Conservation (phyloP, 2,113 vertebrate species). For the Callipepla californica region DNA sequence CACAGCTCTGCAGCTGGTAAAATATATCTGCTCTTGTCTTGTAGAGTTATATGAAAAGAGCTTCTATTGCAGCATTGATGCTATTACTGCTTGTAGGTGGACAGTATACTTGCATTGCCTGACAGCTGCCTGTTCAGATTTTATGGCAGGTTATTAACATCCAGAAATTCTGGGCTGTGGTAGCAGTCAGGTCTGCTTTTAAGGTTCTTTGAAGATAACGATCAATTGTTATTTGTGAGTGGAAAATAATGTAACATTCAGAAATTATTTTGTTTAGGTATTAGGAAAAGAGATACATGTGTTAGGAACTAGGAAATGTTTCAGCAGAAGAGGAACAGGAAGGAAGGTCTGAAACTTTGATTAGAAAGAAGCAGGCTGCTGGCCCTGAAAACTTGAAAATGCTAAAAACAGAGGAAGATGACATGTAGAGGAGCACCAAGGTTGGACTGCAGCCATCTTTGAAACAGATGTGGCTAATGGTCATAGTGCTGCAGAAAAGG, state of each 20-base stretch:
- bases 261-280: background rate
- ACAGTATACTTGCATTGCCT: background rate
- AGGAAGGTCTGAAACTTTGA: background rate
- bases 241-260: background rate
- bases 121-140: conserved; percentile 26
- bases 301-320: background rate
- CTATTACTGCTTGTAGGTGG: background rate
- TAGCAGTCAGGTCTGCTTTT: background rate
- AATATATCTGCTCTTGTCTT: background rate
- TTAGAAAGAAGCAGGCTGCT: background rate
- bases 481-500: background rate
- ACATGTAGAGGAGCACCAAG: background rate
- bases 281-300: background rate
- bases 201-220: background rate
- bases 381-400: background rate
- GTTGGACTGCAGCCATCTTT: background rate
- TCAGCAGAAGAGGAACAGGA: background rate
- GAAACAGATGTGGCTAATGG: background rate
- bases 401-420: background rate
- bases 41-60: background rate
- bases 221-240: background rate
- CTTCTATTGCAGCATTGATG: background rate
- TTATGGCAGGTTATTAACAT: background rate
- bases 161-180: background rate
- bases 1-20: background rate